Percentiles rank a stretch among this genome's conserved stretches.
Conservation (phyloP, 1,140 invertebrate genomes). For the Trachelipus rathkii region DNA sequence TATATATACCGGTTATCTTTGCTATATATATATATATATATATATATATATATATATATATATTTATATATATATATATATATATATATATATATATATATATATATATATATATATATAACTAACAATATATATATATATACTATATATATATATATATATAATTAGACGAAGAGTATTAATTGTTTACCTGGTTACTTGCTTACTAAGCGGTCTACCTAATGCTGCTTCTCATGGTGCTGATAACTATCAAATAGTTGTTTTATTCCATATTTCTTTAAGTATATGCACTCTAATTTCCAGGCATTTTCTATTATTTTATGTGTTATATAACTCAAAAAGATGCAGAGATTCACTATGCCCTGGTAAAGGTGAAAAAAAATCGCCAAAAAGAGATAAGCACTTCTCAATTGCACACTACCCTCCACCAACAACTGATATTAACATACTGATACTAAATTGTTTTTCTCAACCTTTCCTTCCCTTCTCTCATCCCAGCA, state of each 20-base stretch:
- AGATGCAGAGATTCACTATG: not conserved
- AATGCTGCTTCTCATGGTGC: not conserved
- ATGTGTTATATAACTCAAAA: not conserved
- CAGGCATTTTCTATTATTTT: not conserved
- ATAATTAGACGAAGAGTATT: too few relatives aligned
- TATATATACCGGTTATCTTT: not conserved
- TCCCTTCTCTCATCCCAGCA: not conserved
- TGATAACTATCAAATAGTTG: not conserved
- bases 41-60: not conserved
- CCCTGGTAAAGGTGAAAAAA: not conserved
- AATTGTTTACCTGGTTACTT: too few relatives aligned
- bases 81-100: not conserved
- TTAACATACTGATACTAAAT: not conserved
- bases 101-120: conserved; percentile 10
- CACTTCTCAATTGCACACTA: not conserved
- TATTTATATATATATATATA: not conserved
- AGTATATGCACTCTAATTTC: not conserved
- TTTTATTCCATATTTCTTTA: not conserved
- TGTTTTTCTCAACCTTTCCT: not conserved
- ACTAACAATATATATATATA: not conserved
- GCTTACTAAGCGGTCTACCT: too few relatives aligned
- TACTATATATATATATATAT: too few relatives aligned
- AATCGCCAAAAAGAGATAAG: not conserved
- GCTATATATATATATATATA: not conserved
- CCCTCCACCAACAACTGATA: not conserved